Base-by-base conservation (phyloP, 2,888 invertebrate genomes). In the Malthinus flaveolus region DNA sequence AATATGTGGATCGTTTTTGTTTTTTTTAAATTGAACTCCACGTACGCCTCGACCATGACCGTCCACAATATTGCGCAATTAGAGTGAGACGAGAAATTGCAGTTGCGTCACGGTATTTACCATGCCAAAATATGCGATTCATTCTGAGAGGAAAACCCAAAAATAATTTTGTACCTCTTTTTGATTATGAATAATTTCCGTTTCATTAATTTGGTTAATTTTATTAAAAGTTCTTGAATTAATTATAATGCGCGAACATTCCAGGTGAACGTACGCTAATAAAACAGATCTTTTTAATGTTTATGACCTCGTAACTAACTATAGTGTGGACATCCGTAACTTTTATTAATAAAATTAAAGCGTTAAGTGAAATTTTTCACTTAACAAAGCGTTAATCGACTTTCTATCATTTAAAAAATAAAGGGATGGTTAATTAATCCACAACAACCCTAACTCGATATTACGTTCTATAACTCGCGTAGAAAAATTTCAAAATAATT, bases 1-100 rank as follows among this genome's bases (percentile, higher is more conserved):
- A n/a, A 78, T 76, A 77, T 78, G 77, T 78, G 73, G 77, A 78
- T 76, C 75, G 77, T 78, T 78, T 78, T 77, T 50, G 9, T 34
- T 42, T 35, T 59, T 56, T 48, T 45, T 37, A 23, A 5, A 59
- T 55, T 49, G 34, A 23, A 13, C 34, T 33, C 58, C 8, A 66
- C 71, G 71, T 71, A 72, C 71, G 69, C 65, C 62, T 59, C 59
- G 69, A 69, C 73, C 73, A 73, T 74, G 74, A 73, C 74, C 74
- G 73, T 64, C 51, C 71, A 66, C 69, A 74, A 74, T 68, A 67
- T 73, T 73, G 72, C 72, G 71, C 72, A 73, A 73, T 68, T 73
- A 70, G 68, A 70, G 68, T 72, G 65, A 68, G 68, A 70, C 68
- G 68, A 68, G 70, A 69, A 67, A 69, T 68, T 65, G 66, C 66